phyloP scores from a whole-genome alignment of 2,888 invertebrate genomes.

The Leptinotarsa tumamoca region DNA sequence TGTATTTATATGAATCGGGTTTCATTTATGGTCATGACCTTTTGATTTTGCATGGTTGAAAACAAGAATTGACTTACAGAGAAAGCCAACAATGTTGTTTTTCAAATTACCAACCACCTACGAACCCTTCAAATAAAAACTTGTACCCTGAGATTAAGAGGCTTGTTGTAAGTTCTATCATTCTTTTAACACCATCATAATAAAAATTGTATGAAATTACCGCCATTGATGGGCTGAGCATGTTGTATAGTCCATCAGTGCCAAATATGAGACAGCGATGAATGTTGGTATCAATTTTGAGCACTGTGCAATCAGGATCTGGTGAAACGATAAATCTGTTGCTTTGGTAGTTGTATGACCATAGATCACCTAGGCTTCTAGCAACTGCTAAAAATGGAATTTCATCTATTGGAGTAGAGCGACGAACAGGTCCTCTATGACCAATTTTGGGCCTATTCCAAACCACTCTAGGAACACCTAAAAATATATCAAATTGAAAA shows the following conservation, averaged over 20 bases:
- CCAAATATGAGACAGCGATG: conserved; percentile 93
- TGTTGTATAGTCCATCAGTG: conserved; percentile 97
- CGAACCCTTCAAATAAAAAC: too few species aligned
- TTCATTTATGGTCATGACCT: too few species aligned
- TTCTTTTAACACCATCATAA: not conserved
- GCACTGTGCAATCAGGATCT: conserved; percentile 92
- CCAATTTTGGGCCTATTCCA: conserved; percentile 94
- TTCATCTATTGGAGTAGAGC: conserved; percentile 91
- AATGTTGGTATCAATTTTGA: conserved; percentile 82
- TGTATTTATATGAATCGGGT: too few species aligned
- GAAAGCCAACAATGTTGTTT: too few species aligned
- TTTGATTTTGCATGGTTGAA: too few species aligned
- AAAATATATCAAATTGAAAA: not conserved
- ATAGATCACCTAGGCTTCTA: conserved; percentile 94
- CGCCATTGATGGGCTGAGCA: conserved; percentile 86
- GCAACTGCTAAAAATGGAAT: conserved; percentile 97
- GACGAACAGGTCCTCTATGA: conserved; percentile 87
- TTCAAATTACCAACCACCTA: too few species aligned
- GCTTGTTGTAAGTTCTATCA: not conserved
- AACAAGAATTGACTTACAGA: too few species aligned
- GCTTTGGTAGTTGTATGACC: conserved; percentile 94
- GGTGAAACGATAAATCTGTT: conserved; percentile 98
- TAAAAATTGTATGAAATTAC: conserved; percentile 57
- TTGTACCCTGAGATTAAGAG: too few species aligned
- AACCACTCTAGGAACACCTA: conserved; percentile 93